Evolutionary conservation across 2,797 vertebrate genomes (phyloP).

Genomic region (Coregonus sp.): DNA sequence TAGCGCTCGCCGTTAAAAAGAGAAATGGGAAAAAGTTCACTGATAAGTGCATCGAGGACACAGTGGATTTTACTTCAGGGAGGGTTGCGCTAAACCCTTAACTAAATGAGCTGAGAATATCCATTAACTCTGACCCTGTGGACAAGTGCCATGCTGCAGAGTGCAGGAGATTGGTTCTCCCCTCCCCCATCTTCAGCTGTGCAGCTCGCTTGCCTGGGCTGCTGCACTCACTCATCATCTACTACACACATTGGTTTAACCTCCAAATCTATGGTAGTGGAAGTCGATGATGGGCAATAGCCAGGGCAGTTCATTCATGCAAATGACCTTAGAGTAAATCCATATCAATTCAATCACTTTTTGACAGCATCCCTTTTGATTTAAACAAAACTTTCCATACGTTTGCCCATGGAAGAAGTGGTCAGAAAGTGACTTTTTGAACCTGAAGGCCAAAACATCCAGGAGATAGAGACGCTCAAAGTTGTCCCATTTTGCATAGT

Average conservation of each 20-base stretch:
- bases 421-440: too few species aligned
- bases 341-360: too few species aligned
- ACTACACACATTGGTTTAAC: slow-evolving; percentile 26
- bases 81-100: slow-evolving; percentile 29
- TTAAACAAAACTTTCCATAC: not conserved
- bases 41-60: slow-evolving; percentile 18
- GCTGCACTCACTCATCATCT: slow-evolving; percentile 26
- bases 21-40: slow-evolving; percentile 23
- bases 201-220: slow-evolving; percentile 19
- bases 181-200: slow-evolving; percentile 46
- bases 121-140: slow-evolving; percentile 35
- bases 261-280: slow-evolving; percentile 8
- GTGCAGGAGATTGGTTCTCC: slow-evolving; percentile 8
- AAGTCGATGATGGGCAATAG: not conserved
- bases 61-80: not conserved
- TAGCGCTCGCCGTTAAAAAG: slow-evolving; percentile 16
- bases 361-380: not conserved
- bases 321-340: not conserved
- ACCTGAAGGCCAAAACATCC: too few species aligned
- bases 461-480: too few species aligned
- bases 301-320: not conserved
- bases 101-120: slow-evolving; percentile 32
- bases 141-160: slow-evolving; percentile 25
- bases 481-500: too few species aligned
- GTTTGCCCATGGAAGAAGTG: too few species aligned